Conservation (phyloP, 2,888 invertebrate genomes). For the Caenorhabditis virilis region DNA sequence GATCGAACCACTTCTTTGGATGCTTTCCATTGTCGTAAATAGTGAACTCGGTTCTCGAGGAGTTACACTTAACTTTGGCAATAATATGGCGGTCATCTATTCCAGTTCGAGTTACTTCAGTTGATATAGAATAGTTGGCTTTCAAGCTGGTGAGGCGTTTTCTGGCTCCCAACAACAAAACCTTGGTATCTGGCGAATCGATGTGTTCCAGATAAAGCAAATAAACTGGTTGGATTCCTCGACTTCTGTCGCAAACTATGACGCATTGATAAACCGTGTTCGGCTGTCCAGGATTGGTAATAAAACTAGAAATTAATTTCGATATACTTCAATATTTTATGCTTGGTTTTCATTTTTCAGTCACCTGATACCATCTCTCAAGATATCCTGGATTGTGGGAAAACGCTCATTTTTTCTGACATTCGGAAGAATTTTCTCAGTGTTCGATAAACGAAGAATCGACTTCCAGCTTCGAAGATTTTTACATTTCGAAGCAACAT, state of each 20-base stretch:
- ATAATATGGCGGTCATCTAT: constrained; percentile 90
- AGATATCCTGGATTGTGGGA: too few species aligned
- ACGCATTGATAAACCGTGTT: constrained; percentile 91
- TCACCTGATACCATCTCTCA: too few species aligned
- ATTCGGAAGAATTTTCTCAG: too few species aligned
- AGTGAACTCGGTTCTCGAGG: constrained; percentile 94
- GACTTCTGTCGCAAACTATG: constrained; percentile 94
- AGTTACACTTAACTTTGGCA: constrained; percentile 91
- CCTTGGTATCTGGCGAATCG: constrained; percentile 90
- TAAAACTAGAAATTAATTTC: constrained; percentile 45
- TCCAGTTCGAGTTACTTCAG: constrained; percentile 89
- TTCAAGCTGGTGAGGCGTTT: constrained; percentile 98
- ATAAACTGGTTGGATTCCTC: constrained; percentile 96
- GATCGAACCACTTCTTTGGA: constrained; percentile 69
- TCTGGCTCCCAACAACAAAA: constrained; percentile 80
- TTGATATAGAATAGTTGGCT: constrained; percentile 95
- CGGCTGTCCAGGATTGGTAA: constrained; percentile 81
- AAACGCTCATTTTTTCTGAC: too few species aligned
- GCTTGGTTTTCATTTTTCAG: too few species aligned
- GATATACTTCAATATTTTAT: too few species aligned
- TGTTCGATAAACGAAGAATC: too few species aligned
- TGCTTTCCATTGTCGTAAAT: constrained; percentile 89
- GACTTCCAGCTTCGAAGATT: too few species aligned
- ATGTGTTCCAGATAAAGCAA: constrained; percentile 94
- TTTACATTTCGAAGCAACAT: too few species aligned